A percentile compares a stretch with the other conserved stretches of the same genome.
Conservation (phyloP, 2,113 vertebrate species). For the Mesembrinibis cayennensis region DNA sequence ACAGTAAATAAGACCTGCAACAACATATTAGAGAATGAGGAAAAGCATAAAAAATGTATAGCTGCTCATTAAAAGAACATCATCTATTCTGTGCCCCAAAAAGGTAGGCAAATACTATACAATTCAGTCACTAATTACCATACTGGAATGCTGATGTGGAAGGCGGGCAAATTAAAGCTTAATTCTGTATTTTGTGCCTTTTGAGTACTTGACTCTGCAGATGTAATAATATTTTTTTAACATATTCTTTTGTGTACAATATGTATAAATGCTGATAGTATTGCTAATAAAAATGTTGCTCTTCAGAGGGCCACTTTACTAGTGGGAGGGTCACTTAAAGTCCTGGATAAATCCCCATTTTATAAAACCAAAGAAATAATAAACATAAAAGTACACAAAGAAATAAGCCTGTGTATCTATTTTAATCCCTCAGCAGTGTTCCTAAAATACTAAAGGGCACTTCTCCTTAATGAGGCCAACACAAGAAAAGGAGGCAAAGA, state of each 20-base stretch:
- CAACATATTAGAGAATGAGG: not conserved
- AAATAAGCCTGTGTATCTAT: not conserved
- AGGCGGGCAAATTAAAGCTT: not conserved
- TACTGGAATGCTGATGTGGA: not conserved
- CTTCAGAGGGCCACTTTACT: not conserved
- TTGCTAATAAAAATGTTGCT: not conserved
- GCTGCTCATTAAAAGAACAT: not conserved
- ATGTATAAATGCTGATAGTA: not conserved
- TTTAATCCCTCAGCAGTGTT: not conserved
- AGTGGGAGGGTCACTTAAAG: not conserved
- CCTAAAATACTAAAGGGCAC: not conserved
- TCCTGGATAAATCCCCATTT: not conserved
- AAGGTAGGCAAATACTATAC: not conserved
- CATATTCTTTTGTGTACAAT: not conserved
- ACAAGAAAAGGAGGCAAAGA: not conserved
- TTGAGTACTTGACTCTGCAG: not conserved
- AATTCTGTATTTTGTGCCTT: not conserved
- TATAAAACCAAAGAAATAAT: not conserved
- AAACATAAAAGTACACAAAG: not conserved
- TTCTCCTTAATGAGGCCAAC: not conserved
- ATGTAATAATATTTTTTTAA: not conserved
- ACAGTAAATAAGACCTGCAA: not conserved
- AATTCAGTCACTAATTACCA: not conserved
- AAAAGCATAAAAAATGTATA: not conserved
- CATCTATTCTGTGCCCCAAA: not conserved